Evolutionary conservation across 2,888 invertebrate species (phyloP), one percentile per base, ranked within the genome.

Genomic region (Caenorhabditis parvicauda): DNA sequence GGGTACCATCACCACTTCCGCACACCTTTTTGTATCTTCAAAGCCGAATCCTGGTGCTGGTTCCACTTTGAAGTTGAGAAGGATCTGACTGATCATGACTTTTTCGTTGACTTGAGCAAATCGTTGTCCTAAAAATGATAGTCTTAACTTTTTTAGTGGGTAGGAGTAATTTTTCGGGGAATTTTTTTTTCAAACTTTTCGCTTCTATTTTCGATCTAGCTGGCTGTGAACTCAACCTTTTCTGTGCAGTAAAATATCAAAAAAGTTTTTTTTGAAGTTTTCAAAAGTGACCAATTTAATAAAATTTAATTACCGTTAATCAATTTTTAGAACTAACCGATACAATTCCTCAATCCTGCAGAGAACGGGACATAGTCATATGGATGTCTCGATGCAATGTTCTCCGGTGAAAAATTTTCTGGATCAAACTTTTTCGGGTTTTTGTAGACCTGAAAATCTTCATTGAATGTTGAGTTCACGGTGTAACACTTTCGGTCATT

Each of bases 101-200:
- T 84, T 84, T 70, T 82, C 81, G 59, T 84, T 83, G 60, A 82
- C 61, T 59, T 81, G 51, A 21, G 84, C 83, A 75, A 84, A 84
- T 59, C 82, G 82, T 62, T 83, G 83, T 3, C 73, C 72, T n/a
- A n/a, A n/a, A n/a, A n/a, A n/a, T n/a, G n/a, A n/a, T n/a, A n/a
- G n/a, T n/a, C n/a, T n/a, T n/a, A n/a, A n/a, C n/a, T n/a, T n/a
- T n/a, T n/a, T n/a, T n/a, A n/a, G n/a, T n/a, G n/a, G n/a, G n/a
- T n/a, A n/a, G n/a, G n/a, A n/a, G n/a, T n/a, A n/a, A n/a, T n/a
- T n/a, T n/a, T n/a, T n/a, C n/a, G n/a, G n/a, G n/a, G n/a, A n/a
- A n/a, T n/a, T n/a, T n/a, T n/a, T n/a, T n/a, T n/a, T n/a, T n/a
- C n/a, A n/a, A n/a, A n/a, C n/a, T n/a, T n/a, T n/a, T n/a, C n/a